Evolutionary conservation across 2,888 invertebrate genomes (phyloP), one percentile per base, ranked within the genome.

Genomic region (Eustalomyia histrio): DNA sequence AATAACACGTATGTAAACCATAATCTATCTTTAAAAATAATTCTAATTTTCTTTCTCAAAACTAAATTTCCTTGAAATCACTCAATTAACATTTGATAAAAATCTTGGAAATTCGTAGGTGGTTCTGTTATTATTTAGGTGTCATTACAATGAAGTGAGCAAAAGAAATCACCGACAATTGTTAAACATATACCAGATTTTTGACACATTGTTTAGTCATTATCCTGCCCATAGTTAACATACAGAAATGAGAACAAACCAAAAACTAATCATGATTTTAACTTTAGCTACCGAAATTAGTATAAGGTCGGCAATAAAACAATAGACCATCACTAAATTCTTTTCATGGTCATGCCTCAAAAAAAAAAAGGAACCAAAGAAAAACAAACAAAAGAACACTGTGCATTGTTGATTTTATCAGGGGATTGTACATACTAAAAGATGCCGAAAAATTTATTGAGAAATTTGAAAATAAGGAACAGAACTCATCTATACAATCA

Each of bases 161-260:
- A 47, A 65, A 43, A 33, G 35, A 67, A 65, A 57, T 24, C 35
- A 58, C n/a, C 29, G 47, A 50, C 76, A 73, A 73, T 76, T 80
- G 64, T 17, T 58, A 60, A 69, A 74, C 21, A 80, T 60, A 69
- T 53, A 69, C 53, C 43, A 21, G 21, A 71, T 39, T 73, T 78
- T 73, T 80, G 63, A 68, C 60, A 80, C 76, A 76, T 74, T 69
- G 76, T 76, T 81, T 78, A 74, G 74, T 69, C 74, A 78, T 80
- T 76, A 80, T 75, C 57, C 73, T 67, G 67, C 14, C 43, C 43
- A 43, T 43, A 43, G 7, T 43, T 43, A 14, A 43, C 12, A 43
- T 64, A 10, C n/a, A 24, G 33, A 55, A 67, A 18, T 43, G 14
- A 24, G 14, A 35, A 1, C 7, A 58, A 39, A 72, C 47, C 65